phyloP scores from a whole-genome alignment of 2,888 invertebrate genomes.

The Endotricha flammealis region DNA sequence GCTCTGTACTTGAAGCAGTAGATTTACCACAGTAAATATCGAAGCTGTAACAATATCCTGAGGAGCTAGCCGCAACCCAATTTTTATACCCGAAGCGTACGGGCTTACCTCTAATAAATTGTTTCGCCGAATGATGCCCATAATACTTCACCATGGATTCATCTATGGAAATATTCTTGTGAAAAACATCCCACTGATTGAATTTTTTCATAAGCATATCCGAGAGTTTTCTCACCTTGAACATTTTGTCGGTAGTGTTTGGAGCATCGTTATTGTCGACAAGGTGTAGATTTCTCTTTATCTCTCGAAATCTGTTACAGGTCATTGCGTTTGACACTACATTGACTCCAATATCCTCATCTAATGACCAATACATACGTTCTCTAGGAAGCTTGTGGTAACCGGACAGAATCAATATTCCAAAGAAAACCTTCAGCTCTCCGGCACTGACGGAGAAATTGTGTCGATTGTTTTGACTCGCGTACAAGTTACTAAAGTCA shows the following conservation, averaged over 20 bases:
- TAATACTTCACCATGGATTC: too few relatives aligned
- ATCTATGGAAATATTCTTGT: too few relatives aligned
- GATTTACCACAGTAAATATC: too few relatives aligned
- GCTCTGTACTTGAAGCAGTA: too few relatives aligned
- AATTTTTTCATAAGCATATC: slow-evolving; percentile 20
- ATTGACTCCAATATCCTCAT: slow-evolving; percentile 14
- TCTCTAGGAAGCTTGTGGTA: slow-evolving; percentile 13
- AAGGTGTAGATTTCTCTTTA: slow-evolving; percentile 17
- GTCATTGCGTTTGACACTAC: slow-evolving; percentile 10
- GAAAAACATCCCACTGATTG: slow-evolving; percentile 22
- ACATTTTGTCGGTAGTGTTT: slow-evolving; percentile 15
- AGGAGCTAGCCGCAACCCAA: too few relatives aligned
- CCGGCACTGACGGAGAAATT: neutral
- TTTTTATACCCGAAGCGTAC: too few relatives aligned
- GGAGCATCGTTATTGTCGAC: slow-evolving; percentile 11
- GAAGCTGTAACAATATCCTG: too few relatives aligned
- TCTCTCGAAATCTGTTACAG: slow-evolving; percentile 11
- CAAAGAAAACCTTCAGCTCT: slow-evolving; percentile 4
- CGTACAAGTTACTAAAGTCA: neutral
- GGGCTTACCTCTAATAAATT: too few relatives aligned
- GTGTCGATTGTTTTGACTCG: neutral
- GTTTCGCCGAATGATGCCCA: too few relatives aligned
- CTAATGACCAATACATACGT: slow-evolving; percentile 11
- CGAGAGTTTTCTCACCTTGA: slow-evolving; percentile 15
- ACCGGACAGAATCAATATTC: slow-evolving; percentile 12